Conservation (phyloP, 64 coral and sea anemone genomes). For the Pachyseris speciosa region DNA sequence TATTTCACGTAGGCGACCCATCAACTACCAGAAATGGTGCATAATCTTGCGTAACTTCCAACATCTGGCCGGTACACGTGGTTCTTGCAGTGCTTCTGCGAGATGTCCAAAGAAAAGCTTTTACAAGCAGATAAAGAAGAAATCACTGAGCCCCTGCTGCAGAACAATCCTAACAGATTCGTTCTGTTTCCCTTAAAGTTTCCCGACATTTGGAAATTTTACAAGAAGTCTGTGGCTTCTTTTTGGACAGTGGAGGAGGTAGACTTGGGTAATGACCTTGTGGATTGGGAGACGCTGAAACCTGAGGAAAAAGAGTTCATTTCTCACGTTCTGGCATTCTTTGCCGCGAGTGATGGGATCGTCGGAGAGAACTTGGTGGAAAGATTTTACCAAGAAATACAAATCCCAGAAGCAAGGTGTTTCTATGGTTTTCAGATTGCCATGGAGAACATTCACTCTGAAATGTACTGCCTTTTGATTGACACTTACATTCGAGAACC, state of each 20-base stretch:
- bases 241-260: conserved; percentile 93
- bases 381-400: conserved; percentile 77
- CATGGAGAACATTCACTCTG: conserved; percentile 90
- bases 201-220: conserved; percentile 78
- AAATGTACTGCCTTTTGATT: conserved; percentile 86
- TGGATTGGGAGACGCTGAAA: conserved; percentile 64
- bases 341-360: conserved; percentile 86
- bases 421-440: conserved; percentile 95
- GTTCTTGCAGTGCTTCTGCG: neutral
- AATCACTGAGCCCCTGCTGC: conserved; percentile 65
- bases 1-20: no score
- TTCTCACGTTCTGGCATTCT: conserved; percentile 77
- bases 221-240: conserved; percentile 79
- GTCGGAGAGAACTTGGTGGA: conserved; percentile 79
- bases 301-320: conserved; percentile 67
- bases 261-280: conserved; percentile 57
- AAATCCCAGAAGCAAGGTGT: conserved; percentile 81
- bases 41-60: neutral
- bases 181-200: conserved; percentile 81
- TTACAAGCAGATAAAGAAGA: neutral
- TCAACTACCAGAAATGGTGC: no score
- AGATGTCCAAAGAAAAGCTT: conserved; percentile 13
- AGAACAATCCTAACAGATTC: conserved; percentile 76
- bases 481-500: conserved; percentile 78
- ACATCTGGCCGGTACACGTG: no score